These are phyloP conservation scores for Pocillopora grandis DNA, from an alignment of 92 coral and sea anemone species.

Conservation along the genomic window DNA sequence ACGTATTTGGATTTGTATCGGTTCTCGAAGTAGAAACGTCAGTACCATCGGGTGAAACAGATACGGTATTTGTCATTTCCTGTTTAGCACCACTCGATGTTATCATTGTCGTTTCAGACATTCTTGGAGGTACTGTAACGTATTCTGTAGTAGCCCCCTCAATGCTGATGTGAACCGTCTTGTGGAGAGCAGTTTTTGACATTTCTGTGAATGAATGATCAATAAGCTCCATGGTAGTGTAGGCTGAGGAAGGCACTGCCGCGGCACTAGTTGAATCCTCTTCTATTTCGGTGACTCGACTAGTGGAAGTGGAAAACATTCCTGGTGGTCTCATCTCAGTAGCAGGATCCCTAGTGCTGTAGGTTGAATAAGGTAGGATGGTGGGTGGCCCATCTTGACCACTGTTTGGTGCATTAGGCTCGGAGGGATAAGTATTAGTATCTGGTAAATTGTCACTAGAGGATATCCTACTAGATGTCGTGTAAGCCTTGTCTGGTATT, in stretches of 20 bases:
- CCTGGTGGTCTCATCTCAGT: neutral
- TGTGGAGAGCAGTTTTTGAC: neutral
- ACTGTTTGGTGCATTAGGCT: neutral
- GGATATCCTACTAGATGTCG: neutral
- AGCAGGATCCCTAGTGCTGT: neutral
- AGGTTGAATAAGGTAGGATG: neutral
- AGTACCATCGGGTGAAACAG: neutral
- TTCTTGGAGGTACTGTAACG: neutral
- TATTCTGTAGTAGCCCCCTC: neutral
- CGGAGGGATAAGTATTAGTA: neutral
- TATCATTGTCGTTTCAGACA: no score
- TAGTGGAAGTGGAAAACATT: neutral
- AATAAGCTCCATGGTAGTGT: neutral
- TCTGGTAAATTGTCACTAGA: neutral
- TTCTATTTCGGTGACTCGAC: neutral
- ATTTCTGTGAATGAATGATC: neutral
- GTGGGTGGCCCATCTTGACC: neutral
- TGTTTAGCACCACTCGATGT: neutral
- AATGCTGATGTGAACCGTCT: neutral
- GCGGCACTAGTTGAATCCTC: neutral
- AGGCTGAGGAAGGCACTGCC: neutral
- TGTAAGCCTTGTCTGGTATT: neutral
- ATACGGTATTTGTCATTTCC: neutral
- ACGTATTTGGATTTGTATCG: neutral
- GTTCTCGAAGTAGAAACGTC: neutral